Evolutionary conservation across 2,797 vertebrate species (phyloP), one percentile per base, ranked within the genome.

Genomic region (Potorous gilbertii): DNA sequence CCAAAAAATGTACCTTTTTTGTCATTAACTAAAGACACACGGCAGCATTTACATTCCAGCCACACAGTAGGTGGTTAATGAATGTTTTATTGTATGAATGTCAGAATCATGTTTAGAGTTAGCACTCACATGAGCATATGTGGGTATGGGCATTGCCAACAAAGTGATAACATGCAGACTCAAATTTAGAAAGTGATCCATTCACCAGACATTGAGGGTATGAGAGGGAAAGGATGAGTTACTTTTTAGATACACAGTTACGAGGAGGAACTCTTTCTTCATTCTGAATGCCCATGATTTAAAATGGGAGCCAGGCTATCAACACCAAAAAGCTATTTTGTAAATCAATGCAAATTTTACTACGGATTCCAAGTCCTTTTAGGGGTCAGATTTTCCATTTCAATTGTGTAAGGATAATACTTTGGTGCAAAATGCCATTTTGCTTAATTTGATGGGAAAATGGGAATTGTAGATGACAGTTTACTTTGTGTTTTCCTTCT

Each of bases 311-410:
- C 66, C 55, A 34, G 81, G 34, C 89, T 87, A 18, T 59, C 54
- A 91, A 57, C 40, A 91, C 90, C 27, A 93, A 62, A 50, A 54
- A 52, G 11, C 2, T 90, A 46, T 90, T 28, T 34, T 92, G 46
- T 87, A 92, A 95, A 87, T 94, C 54, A 93, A 52, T 55, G 31
- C 21, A 46, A 92, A 96, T 93, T 95, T 91, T 16, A 56, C 81
- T 91, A 93, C 90, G 59, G 57, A 90, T 46, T 91, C 46, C 55
- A 92, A 62, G 40, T 92, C 81, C 95, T 95, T 94, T 90, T 95
- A 93, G 56, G 27, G n/a, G 91, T 4, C 40, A 94, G 74, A 94
- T 54, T 92, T 54, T 96, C 62, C 96, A 91, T 92, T 87, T 55
- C 34, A 12, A 93, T 46, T 81, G 8, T 54, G 59, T 13, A 18